Percentiles rank a stretch among this genome's conserved stretches.
Conservation (phyloP, 2,797 vertebrate species). For the Halcyon badia region DNA sequence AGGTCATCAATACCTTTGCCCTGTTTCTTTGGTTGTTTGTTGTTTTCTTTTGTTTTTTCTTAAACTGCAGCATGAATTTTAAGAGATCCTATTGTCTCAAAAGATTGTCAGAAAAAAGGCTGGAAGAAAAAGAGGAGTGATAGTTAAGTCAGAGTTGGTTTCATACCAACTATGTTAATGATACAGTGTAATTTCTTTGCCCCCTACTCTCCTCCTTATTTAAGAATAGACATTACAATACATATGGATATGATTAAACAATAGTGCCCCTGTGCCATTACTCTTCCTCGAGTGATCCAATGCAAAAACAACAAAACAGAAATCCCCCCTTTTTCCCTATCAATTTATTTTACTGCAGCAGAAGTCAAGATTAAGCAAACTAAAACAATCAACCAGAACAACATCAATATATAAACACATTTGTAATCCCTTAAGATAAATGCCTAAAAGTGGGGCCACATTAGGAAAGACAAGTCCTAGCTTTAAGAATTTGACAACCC, state of each 20-base stretch:
- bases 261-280: neutral
- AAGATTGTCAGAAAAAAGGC: neutral
- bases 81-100: neutral
- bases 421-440: neutral
- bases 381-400: neutral
- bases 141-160: neutral
- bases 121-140: neutral
- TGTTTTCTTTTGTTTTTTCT: neutral
- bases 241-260: neutral
- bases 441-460: neutral
- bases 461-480: neutral
- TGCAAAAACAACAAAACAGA: neutral
- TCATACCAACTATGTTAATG: neutral
- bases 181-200: neutral
- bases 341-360: neutral
- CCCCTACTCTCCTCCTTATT: neutral
- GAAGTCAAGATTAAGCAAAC: neutral
- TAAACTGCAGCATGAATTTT: neutral
- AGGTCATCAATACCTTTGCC: neutral
- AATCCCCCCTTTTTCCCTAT: neutral
- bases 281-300: neutral
- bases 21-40: neutral
- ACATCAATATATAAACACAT: neutral
- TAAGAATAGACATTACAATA: neutral
- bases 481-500: neutral